Evolutionary conservation across 2,797 vertebrate genomes (phyloP), one percentile per base, ranked within the genome.

Genomic region (Schizopygopsis pylzovi): DNA sequence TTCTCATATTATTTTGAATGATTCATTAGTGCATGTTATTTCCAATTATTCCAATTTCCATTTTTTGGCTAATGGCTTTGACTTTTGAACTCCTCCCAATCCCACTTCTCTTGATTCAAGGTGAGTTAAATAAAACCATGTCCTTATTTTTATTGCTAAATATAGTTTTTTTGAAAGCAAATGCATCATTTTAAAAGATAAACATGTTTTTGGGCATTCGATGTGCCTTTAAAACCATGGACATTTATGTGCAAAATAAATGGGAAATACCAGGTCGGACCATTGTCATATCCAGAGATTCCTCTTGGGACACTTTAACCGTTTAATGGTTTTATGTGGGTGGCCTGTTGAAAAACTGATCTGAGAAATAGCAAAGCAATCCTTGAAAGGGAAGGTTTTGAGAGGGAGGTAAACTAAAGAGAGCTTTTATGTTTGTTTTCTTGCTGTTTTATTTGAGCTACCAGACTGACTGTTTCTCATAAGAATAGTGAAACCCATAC

Each of bases 401-500:
- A 75, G 72, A 75, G 25, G 2, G 25, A 18, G 15, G 2, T 28
- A 49, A 33, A 4, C n/a, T 33, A 12, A 18, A 39, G 11, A 39
- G 13, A 41, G 22, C 37, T 43, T 59, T 59, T 6, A 25, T 41
- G 20, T 59, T 78, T 78, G 37, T 25, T 41, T 59, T 59, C 52
- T 41, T 59, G 76, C 76, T 43, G 12, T 43, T 59, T 6, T 15
- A 5, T 77, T 59, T 1, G 6, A 49, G 52, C 20, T 56, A 56
- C 33, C 52, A n/a, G 49, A 52, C 28, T 20, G 9, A 37, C 6
- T 76, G 52, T 8, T 39, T 39, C 73, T 78, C 20, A 15, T 22
- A 78, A 59, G 75, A 59, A 41, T 59, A 59, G 54, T 78, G 76
- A 43, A 78, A 59, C 20, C 1, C 37, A 78, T 25, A 78, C 10